Evolutionary conservation across 2,888 invertebrate genomes (phyloP).

Genomic region (Dione juno): DNA sequence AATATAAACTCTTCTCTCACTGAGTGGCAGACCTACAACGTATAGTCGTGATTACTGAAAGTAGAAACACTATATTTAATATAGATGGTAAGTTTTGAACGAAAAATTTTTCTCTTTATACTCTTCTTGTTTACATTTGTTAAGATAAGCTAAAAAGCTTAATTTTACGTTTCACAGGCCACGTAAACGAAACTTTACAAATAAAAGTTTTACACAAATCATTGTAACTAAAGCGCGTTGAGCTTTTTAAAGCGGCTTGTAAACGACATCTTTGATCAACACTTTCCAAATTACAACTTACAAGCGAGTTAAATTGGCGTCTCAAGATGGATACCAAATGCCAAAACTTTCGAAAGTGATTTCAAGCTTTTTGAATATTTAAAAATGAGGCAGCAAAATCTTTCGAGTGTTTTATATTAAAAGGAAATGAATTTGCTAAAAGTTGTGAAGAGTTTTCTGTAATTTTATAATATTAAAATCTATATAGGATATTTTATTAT

Average conservation of each 20-base stretch:
- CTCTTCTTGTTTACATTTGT: no score
- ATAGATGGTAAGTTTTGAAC: no score
- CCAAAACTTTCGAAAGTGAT: constrained; percentile 10
- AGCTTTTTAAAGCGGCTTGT: not conserved
- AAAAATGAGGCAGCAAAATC: constrained; percentile 15
- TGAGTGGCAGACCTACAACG: no score
- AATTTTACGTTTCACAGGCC: no score
- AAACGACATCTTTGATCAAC: constrained; percentile 9
- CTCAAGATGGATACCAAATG: constrained; percentile 9
- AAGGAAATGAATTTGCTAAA: constrained; percentile 12
- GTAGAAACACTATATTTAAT: no score
- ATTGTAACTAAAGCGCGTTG: not conserved
- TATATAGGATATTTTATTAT: no score
- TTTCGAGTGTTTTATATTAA: not conserved
- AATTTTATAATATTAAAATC: not conserved
- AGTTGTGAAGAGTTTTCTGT: not conserved
- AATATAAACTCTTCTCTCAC: no score
- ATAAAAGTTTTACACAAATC: not conserved
- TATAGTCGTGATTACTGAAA: no score
- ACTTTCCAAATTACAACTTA: constrained; percentile 8
- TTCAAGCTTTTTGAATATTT: constrained; percentile 7
- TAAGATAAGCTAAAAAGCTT: no score
- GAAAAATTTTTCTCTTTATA: no score
- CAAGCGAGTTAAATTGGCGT: constrained; percentile 23
- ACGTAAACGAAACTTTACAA: not conserved